Evolutionary conservation across 2,113 vertebrate species (phyloP).

Genomic region (Aphyosemion australe): DNA sequence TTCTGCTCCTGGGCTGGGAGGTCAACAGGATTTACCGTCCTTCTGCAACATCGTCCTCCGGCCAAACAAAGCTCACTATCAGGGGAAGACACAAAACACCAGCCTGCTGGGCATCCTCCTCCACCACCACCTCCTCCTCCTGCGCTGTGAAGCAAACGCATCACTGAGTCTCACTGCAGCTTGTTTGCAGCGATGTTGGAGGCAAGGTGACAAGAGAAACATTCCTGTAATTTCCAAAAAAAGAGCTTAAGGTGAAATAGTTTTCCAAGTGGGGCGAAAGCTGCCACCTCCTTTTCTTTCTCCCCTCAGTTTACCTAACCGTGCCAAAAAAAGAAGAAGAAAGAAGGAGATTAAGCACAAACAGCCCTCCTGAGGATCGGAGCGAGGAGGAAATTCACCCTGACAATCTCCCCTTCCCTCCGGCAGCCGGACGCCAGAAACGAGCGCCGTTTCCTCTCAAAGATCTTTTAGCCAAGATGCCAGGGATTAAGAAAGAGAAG

Average conservation of each 20-base stretch:
- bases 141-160: slow-evolving; percentile 49
- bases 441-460: slow-evolving; percentile 61
- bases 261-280: slow-evolving; percentile 35
- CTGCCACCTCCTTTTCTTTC: slow-evolving; percentile 44
- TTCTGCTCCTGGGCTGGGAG: slow-evolving; percentile 30
- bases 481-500: slow-evolving; percentile 66
- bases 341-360: slow-evolving; percentile 20
- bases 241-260: slow-evolving; percentile 73
- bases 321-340: slow-evolving; percentile 6
- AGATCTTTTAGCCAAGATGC: slow-evolving; percentile 76
- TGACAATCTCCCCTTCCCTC: slow-evolving; percentile 77
- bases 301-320: slow-evolving; percentile 50
- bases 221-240: slow-evolving; percentile 66
- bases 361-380: slow-evolving; percentile 64
- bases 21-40: slow-evolving; percentile 47
- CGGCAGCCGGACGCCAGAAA: slow-evolving; percentile 69
- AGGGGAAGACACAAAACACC: slow-evolving; percentile 53
- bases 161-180: slow-evolving; percentile 50
- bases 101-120: slow-evolving; percentile 41
- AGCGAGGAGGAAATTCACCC: slow-evolving; percentile 74
- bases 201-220: slow-evolving; percentile 77
- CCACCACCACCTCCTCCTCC: slow-evolving; percentile 38
- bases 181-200: slow-evolving; percentile 73
- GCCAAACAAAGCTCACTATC: slow-evolving; percentile 53
- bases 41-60: slow-evolving; percentile 40